Evolutionary conservation across 2,888 invertebrate genomes (phyloP), one percentile per base, ranked within the genome.

Genomic region (Itoplectis maculator): DNA sequence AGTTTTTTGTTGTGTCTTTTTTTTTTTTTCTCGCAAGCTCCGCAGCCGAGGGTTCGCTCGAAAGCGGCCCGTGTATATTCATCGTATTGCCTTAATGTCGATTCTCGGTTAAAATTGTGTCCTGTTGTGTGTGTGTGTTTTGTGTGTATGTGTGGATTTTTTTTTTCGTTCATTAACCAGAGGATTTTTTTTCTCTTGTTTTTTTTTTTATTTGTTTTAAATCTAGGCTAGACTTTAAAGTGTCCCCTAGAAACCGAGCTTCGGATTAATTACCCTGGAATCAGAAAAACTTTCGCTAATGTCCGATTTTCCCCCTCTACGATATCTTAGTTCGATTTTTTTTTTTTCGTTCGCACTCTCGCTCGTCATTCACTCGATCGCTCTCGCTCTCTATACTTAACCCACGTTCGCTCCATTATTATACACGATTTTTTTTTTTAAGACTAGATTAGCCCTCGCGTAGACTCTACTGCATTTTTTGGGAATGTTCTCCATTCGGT

Each of bases 71-170:
- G 83, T 82, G 72, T 81, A 72, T 83, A 79, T 86, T 88, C 85
- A 86, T 90, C 91, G 90, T 92, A 92, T 92, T 92, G 91, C 91
- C 91, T 91, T 89, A 90, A 91, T 87, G 90, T 91, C 90, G 90
- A 91, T 89, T 88, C 91, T 91, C 90, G 91, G 88, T 88, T 87
- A 86, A 89, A 90, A 89, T 85, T 91, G 88, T 84, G 13, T 65
- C 18, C 29, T 23, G 35, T 42, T 75, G 66, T 61, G 20, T 35
- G 45, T 59, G n/a, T 42, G 56, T 13, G 37, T 70, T 15, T 56
- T 49, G 47, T 45, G 40, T 70, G 29, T 75, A n/a, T 37, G 63
- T 35, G 73, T 79, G 59, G 72, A 47, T 49, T 76, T 65, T 61
- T 23, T 3, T 61, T 66, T 56, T 65, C 18, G n/a, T 73, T 66